Base-by-base conservation (phyloP, 23 tunicate species). In the Halocynthia aurantium region DNA sequence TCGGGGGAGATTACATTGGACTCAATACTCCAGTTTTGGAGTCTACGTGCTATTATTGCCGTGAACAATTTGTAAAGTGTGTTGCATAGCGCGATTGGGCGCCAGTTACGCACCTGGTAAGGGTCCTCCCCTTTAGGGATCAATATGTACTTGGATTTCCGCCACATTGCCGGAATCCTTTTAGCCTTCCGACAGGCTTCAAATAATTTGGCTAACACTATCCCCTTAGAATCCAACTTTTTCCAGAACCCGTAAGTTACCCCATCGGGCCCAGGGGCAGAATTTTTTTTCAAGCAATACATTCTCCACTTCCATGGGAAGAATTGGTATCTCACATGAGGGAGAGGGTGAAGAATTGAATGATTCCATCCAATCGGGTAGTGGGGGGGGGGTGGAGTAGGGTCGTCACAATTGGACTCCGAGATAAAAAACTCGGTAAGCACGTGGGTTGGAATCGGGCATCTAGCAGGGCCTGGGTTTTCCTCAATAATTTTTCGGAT, bases 401-500 rank as follows among this genome's bases (percentile, higher is more conserved):
- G 44, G 44, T 31, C 4, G 4, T 31, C 44, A 31, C 44, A 31
- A 31, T 31, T 31, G 4, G 44, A 1, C 44, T 31, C 44, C 4
- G 44, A 31, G 44, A 31, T 31, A 31, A 31, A 31, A 31, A 31
- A 31, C 44, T 31, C 44, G 44, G 44, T 0, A 31, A 69, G 19
- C 0, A 40, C 8, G 7, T 21, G 22, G 52, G 73, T 52, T 53
- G 51, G 55, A 11, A 69, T 19, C 10, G 19, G 6, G 77, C 77
- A 73, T 0, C 62, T 53, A 21, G 31, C 19, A 61, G 13, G 62
- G 50, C 61, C 61, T 17, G 54, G 54, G 10, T 7, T 53, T 53
- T 61, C 77, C 31, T 73, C 77, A 61, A 53, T 53, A 11, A 73
- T 54, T 61, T 53, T 73, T 10, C 77, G 57, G 77, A 73, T 61